Base-by-base conservation (phyloP, 1,140 invertebrate species). In the Bicyclus anynana region DNA sequence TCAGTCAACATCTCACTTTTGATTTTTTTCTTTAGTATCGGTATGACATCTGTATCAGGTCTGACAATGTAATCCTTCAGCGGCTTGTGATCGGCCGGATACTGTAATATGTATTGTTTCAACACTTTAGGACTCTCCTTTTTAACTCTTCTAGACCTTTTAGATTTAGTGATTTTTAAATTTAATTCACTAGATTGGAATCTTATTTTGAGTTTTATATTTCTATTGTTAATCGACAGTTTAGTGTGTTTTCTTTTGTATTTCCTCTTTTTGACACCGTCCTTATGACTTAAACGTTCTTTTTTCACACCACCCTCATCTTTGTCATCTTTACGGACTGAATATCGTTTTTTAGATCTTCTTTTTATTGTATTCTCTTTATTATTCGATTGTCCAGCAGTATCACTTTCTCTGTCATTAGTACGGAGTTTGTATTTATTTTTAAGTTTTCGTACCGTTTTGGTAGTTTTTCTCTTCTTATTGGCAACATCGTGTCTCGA, bases 51-150 rank as follows among this genome's bases (percentile, higher is more conserved):
- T 1, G 13, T n/a, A 0, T 64, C 60, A 0, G 77, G 74, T 35
- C 65, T 72, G 0, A 47, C 26, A 16, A 69, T 59, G 4, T 53
- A 26, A 16, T 59, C 40, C 10, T 49, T 63, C 1, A 33, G 18
- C 0, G 54, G 17, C 5, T 2, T 29, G 2, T 46, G 35, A 6
- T 69, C 48, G 0, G 38, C 29, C 1, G 60, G 56, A 48, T 69
- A 77, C 5, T 75, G 58, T 4, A 85, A 53, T 0, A 84, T 42
- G 16, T 77, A 82, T 48, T 85, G 82, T 16, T 72, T 83, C 0
- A 74, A 62, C n/a, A 54, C 63, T 23, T 59, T 74, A 0, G 48
- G 27, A 40, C 9, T 33, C 26, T 48, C 47, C 23, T 50, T 42
- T 37, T 37, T 21, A 3, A 64, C 63, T 14, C 13, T 62, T 38